These are phyloP conservation scores for Watsonalla binaria DNA, from an alignment of 2,888 invertebrate genomes.

Conservation along the genomic window DNA sequence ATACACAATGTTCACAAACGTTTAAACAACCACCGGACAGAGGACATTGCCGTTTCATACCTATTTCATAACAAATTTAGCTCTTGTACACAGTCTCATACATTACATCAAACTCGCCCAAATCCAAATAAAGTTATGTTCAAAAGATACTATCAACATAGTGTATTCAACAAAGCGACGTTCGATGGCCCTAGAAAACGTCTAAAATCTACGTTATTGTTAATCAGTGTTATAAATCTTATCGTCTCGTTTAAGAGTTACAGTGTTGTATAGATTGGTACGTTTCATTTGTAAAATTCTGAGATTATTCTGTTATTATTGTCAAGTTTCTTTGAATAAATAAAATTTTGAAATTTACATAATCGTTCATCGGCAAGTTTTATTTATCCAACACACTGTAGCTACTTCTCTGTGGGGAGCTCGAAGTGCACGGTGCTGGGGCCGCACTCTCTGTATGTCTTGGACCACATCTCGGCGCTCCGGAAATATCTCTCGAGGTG, in stretches of 20 bases:
- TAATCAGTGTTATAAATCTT: conserved; percentile 77
- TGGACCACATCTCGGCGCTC: conserved; percentile 61
- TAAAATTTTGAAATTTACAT: conserved; percentile 77
- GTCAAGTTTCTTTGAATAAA: conserved; percentile 76
- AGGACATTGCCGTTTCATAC: too few species aligned
- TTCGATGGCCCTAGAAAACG: conserved; percentile 68
- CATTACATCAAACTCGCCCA: too few species aligned
- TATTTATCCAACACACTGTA: conserved; percentile 31
- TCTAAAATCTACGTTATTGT: conserved; percentile 71
- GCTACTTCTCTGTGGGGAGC: conserved; percentile 30
- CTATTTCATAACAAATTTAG: too few species aligned
- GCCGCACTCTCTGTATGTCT: conserved; percentile 25
- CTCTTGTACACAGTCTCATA: too few species aligned
- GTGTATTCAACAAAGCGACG: conserved; percentile 56
- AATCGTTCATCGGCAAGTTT: conserved; percentile 70
- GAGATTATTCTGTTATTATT: conserved; percentile 74
- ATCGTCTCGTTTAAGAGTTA: conserved; percentile 76
- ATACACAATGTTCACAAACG: conserved; percentile 36
- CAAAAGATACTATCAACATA: conserved; percentile 12
- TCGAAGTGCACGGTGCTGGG: conserved; percentile 30
- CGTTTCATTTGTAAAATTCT: conserved; percentile 72
- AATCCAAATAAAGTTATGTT: too few species aligned
- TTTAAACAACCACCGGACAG: too few species aligned
- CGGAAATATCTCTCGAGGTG: conserved; percentile 63
- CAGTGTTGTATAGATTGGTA: conserved; percentile 77